These are phyloP conservation scores for Sinocyclocheilus maitianheensis DNA, from an alignment of 2,113 vertebrate genomes.

Conservation along the genomic window DNA sequence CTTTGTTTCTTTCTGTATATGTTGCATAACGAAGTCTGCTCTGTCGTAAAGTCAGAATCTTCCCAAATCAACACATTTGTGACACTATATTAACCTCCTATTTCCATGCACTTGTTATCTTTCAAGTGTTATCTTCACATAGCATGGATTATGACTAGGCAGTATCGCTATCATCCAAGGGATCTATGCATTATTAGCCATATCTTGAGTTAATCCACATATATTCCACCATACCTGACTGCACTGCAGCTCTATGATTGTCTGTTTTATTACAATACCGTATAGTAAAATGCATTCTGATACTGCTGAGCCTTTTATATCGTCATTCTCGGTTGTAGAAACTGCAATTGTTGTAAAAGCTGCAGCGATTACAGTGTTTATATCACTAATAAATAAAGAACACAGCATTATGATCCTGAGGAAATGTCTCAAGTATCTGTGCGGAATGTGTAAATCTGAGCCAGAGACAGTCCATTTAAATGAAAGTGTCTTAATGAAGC, in stretches of 20 bases:
- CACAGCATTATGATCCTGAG: not conserved
- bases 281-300: not conserved
- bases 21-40: not conserved
- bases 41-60: not conserved
- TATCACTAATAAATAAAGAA: conserved; percentile 9
- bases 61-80: not conserved
- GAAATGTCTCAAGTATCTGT: not conserved
- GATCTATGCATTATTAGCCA: not conserved
- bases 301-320: not conserved
- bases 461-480: conserved; percentile 26
- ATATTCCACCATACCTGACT: not conserved
- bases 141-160: not conserved
- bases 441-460: not conserved
- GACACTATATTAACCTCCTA: not conserved
- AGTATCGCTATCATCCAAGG: not conserved
- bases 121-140: conserved; percentile 2
- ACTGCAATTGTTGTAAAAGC: conserved; percentile 14
- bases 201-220: conserved; percentile 12
- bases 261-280: not conserved
- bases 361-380: not conserved
- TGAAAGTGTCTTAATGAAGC: not conserved
- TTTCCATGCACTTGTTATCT: not conserved
- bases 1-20: not conserved
- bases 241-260: not conserved
- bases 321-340: not conserved